Evolutionary conservation across 2,888 invertebrate species (phyloP).

Genomic region (Drosophila rubida): DNA sequence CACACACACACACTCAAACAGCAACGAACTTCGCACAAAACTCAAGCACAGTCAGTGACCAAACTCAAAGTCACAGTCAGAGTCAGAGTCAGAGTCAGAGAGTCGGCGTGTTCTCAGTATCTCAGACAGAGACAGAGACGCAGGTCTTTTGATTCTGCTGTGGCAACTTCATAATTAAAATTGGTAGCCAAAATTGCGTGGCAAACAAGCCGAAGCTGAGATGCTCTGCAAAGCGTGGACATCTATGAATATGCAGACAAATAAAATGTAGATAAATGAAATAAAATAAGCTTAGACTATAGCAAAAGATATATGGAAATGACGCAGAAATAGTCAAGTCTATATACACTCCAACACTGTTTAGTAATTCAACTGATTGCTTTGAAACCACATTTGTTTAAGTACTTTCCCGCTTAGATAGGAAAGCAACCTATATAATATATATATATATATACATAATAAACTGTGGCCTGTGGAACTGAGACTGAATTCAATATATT

Average conservation of each 20-base stretch:
- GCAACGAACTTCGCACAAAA: slow-evolving; percentile 4
- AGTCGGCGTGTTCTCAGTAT: slow-evolving; percentile 14
- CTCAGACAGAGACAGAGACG: slow-evolving; percentile 16
- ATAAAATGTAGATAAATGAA: no score
- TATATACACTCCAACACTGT: no score
- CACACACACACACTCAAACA: slow-evolving; percentile 27
- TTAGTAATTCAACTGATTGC: slow-evolving; percentile 21
- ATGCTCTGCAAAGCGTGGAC: background rate
- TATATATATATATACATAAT: background rate
- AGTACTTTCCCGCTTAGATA: slow-evolving; percentile 8
- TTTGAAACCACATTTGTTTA: background rate
- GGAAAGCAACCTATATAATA: no score
- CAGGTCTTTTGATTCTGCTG: slow-evolving; percentile 13
- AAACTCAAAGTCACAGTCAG: no score
- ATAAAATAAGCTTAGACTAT: no score
- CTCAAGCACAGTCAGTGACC: slow-evolving; percentile 8
- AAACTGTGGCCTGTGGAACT: background rate
- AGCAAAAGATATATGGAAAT: no score
- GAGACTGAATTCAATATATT: no score
- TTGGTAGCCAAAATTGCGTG: slow-evolving; percentile 28
- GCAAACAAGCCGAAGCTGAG: background rate
- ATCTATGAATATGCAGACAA: background rate
- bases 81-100: background rate
- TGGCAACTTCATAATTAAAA: slow-evolving; percentile 68
- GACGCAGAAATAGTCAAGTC: no score